Conservation (phyloP, 2,113 vertebrate species). For the Calidris pugnax region DNA sequence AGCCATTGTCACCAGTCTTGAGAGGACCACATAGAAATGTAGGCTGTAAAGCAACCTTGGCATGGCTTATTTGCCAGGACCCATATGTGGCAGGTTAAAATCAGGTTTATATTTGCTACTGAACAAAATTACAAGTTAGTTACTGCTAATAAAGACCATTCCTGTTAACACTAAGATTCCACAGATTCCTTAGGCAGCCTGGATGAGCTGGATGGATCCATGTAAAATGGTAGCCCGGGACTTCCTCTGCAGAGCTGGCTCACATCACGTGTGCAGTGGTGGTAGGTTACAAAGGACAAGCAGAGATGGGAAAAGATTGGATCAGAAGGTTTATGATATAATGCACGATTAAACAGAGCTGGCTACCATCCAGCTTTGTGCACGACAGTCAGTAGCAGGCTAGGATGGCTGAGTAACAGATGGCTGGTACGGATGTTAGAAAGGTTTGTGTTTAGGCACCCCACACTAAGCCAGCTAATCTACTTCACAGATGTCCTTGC, state of each 20-base stretch:
- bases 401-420: conserved; percentile 34
- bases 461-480: conserved; percentile 52
- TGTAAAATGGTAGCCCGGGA: background rate
- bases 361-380: background rate
- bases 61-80: background rate
- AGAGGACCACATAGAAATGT: background rate
- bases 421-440: conserved; percentile 6
- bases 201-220: background rate
- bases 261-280: rapidly evolving
- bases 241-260: background rate
- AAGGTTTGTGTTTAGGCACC: conserved; percentile 45
- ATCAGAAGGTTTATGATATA: conserved; percentile 32
- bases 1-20: background rate
- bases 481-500: conserved; percentile 44
- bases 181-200: background rate
- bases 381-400: background rate
- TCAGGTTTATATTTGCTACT: background rate
- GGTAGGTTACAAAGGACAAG: background rate
- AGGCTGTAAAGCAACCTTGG: background rate
- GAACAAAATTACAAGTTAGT: background rate
- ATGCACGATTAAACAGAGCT: background rate
- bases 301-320: background rate
- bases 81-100: background rate
- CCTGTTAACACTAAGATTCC: background rate
- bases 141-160: background rate